Percentiles rank a stretch among this genome's conserved stretches.
phyloP scores from a whole-genome alignment of 1,140 invertebrate species.

The Panagrolaimus sp. region DNA sequence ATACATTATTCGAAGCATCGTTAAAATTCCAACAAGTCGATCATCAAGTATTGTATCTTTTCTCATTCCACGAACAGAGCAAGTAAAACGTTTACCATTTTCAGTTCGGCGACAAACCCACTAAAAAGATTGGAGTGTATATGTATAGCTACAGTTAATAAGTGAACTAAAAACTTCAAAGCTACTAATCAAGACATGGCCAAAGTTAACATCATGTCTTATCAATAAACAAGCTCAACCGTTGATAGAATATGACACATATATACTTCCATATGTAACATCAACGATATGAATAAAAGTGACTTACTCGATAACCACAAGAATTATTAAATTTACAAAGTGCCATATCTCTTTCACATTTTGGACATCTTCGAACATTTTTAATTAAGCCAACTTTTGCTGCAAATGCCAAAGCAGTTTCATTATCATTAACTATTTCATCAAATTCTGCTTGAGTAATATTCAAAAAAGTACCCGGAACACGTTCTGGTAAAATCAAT shows the following conservation, averaged over 20 bases:
- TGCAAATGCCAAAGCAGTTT: neutral
- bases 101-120: conserved; percentile 2
- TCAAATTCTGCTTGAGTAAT: neutral
- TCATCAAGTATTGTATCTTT: conserved; percentile 3
- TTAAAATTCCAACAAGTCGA: conserved; percentile 1
- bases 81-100: neutral
- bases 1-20: conserved; percentile 9
- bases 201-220: too few relatives aligned
- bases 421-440: conserved; percentile 7
- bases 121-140: neutral
- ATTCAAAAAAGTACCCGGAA: neutral
- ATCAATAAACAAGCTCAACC: neutral
- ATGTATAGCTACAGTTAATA: too few relatives aligned
- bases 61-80: neutral
- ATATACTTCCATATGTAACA: neutral
- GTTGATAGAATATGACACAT: neutral
- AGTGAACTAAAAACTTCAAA: too few relatives aligned
- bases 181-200: too few relatives aligned
- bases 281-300: too few relatives aligned
- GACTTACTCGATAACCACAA: conserved; percentile 10
- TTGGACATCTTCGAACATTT: conserved; percentile 5
- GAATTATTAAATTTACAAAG: conserved; percentile 11
- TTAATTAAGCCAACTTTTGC: conserved; percentile 5
- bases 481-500: neutral
- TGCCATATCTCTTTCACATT: conserved; percentile 1